Evolutionary conservation across 2,888 invertebrate genomes (phyloP), one percentile per base, ranked within the genome.

Genomic region (Pristionchus mayeri): DNA sequence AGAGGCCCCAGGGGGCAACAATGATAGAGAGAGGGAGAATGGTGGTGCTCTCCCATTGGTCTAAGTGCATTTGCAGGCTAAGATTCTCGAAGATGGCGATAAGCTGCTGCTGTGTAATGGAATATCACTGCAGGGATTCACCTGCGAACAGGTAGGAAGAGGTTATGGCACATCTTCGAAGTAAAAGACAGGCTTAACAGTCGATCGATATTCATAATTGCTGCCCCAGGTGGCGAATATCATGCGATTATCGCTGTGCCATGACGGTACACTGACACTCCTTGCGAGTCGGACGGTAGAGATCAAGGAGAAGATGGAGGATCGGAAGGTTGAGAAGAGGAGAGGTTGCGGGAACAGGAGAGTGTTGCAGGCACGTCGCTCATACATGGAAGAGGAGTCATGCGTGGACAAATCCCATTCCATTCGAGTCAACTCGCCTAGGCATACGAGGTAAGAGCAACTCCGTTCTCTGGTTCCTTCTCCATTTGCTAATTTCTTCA

Each of bases 1-100:
- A 71, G 71, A 24, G 24, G 24, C 40, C 71, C 71, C 40, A 3
- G 3, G 71, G 71, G 71, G 40, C 24, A 24, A 71, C 40, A n/a
- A 9, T 13, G 44, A 44, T 44, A 44, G 44, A 6, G 13, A 44
- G 44, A 44, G 44, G 57, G 27, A 40, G 71, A 44, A 24, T 71
- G 71, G 30, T n/a, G 40, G 63, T 30, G 63, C 44, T 37, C 37
- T 37, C 11, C 30, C 48, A 30, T 0, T 50, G 34, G 13, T 50
- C 50, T 52, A 24, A 48, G n/a, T 30, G 18, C 52, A 30, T 34
- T 48, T 37, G 11, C 83, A 84, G 84, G 84, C 84, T 18, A 40
- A 48, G 30, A 54, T 84, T 34, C 54, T 84, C 27, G 84, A 84
- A n/a, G 84, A 84, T 24, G 84, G 84, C 21, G 84, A 84, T 27